Percentiles rank a stretch among this genome's conserved stretches.
Conservation (phyloP, 2,113 vertebrate genomes). For the Patagioenas fasciata region DNA sequence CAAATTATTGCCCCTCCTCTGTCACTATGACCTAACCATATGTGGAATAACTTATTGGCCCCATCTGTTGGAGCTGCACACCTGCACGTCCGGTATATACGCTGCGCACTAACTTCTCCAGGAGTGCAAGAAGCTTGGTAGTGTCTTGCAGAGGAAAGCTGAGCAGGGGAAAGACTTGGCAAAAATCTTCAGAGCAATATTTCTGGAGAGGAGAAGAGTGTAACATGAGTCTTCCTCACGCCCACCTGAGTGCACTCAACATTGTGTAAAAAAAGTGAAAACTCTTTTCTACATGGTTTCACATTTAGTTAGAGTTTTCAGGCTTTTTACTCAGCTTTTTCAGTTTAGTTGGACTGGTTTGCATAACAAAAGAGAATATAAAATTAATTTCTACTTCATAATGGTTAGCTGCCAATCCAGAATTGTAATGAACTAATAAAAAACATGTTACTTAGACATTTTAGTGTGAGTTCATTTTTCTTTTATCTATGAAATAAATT, state of each 20-base stretch:
- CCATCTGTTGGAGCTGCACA: background rate
- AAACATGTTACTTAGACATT: background rate
- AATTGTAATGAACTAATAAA: slow-evolving; percentile 7
- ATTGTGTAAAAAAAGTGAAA: background rate
- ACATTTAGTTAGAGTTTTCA: background rate
- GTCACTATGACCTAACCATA: background rate
- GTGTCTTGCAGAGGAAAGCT: background rate
- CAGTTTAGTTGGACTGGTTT: background rate
- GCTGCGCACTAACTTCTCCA: background rate
- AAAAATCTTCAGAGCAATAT: background rate
- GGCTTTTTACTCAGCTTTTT: background rate
- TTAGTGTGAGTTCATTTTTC: background rate
- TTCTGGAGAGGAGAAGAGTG: background rate
- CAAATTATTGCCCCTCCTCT: background rate
- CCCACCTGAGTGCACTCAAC: background rate
- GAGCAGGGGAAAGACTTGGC: background rate
- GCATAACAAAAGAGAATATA: background rate
- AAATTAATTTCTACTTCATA: slow-evolving; percentile 14
- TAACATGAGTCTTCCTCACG: accelerated
- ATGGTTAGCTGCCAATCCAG: background rate
- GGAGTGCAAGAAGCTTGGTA: background rate
- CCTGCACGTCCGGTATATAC: accelerated
- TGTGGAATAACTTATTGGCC: background rate
- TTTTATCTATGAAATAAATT: background rate
- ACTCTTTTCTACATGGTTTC: background rate